phyloP scores from a whole-genome alignment of 2,797 vertebrate species.

The Lerista edwardsae region DNA sequence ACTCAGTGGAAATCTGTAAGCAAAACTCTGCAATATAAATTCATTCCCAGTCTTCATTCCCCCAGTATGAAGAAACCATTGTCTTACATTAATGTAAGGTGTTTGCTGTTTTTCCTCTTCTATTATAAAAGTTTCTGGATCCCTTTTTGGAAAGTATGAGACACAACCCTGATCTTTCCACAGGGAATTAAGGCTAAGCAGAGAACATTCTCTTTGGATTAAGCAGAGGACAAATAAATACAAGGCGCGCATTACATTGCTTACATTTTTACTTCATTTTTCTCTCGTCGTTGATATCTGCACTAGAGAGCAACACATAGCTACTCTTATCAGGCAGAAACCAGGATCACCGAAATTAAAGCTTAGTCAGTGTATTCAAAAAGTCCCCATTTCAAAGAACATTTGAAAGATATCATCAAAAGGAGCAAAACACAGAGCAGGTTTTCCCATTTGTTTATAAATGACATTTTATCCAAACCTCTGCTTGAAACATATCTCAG shows the following conservation, averaged over 20 bases:
- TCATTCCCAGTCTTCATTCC: neutral
- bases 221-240: conserved; percentile 2
- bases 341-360: conserved; percentile 53
- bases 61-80: neutral
- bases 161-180: neutral
- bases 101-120: too few relatives aligned
- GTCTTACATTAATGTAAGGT: neutral
- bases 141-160: neutral
- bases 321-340: conserved; percentile 54
- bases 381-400: conserved; percentile 33
- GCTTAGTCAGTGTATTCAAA: conserved; percentile 29
- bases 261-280: conserved; percentile 29
- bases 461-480: neutral
- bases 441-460: conserved; percentile 10
- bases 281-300: conserved; percentile 39
- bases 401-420: conserved; percentile 57
- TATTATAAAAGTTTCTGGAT: conserved; percentile 11
- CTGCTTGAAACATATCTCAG: conserved; percentile 3
- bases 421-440: conserved; percentile 31
- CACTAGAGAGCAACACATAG: conserved; percentile 44
- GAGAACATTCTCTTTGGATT: neutral
- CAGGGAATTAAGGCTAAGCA: neutral
- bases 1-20: neutral
- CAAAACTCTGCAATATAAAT: neutral
- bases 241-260: neutral